A percentile compares a stretch with the other conserved stretches of the same genome.
These are phyloP conservation scores for Solenopsis fugax DNA, from an alignment of 1,140 invertebrate genomes.

Conservation along the genomic window DNA sequence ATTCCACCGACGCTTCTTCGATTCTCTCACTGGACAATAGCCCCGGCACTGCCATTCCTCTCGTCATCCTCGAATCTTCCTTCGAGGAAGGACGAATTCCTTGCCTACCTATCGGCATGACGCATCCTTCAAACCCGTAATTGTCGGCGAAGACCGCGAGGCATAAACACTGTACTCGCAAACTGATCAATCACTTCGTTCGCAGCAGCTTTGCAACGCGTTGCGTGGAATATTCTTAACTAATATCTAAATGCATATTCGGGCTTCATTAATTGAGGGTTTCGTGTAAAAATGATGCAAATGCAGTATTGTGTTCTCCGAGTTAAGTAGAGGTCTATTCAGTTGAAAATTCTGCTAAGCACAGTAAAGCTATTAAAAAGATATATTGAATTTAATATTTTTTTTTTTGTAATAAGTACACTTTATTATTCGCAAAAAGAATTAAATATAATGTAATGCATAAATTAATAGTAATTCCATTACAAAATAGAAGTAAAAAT, in stretches of 20 bases:
- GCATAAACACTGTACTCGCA: constrained; percentile 43
- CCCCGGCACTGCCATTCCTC: constrained; percentile 28
- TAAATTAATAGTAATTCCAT: neutral
- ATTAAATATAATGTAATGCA: neutral
- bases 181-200: constrained; percentile 60
- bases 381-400: neutral
- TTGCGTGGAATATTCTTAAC: constrained; percentile 54
- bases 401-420: neutral
- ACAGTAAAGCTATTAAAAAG: neutral
- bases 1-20: constrained; percentile 66
- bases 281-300: neutral
- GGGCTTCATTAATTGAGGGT: constrained; percentile 44
- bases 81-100: constrained; percentile 73
- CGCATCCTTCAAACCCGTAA: constrained; percentile 69
- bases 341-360: neutral
- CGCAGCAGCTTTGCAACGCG: constrained; percentile 27
- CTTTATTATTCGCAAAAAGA: neutral
- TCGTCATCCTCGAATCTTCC: constrained; percentile 61
- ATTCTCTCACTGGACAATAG: constrained; percentile 61
- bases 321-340: neutral
- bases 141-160: constrained; percentile 67
- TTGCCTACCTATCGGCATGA: constrained; percentile 64
- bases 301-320: neutral
- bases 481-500: neutral
- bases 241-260: constrained; percentile 45